Evolutionary conservation across 2,888 invertebrate genomes (phyloP), one percentile per base, ranked within the genome.

Genomic region (Xylota sylvarum): DNA sequence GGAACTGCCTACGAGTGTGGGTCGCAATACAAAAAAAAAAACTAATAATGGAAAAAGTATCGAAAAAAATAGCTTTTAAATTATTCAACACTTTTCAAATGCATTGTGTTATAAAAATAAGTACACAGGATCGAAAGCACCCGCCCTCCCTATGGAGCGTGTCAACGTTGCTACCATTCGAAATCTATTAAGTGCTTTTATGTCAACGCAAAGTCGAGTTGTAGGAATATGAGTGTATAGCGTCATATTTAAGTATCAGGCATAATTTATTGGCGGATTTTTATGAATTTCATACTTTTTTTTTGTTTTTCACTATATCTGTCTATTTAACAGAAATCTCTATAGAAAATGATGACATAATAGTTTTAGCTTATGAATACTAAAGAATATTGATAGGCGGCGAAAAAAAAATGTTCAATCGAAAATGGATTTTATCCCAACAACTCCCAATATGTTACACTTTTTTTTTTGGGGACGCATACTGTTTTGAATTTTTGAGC

Each of bases 41-140:
- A 48, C 9, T 23, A 46, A 74, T 56, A 65, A 70, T 70, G 64
- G 58, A 62, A 35, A 27, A 67, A 40, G 65, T 37, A 69, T 40
- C 43, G 14, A 50, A 74, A 77, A 80, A 69, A 67, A 60, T 50
- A n/a, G 50, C 52, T 67, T 76, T 77, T 82, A 77, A 86, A 86
- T 80, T 86, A 86, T 86, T 82, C 86, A 86, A 77, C 77, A 78
- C 69, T 82, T 82, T 87, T 78, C 82, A 87, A 87, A 82, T 74
- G 78, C 70, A 80, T 70, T 82, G 78, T 87, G 64, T 73, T 40
- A 60, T 30, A 72, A 77, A 80, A 77, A 76, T 60, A 32, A 81
- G 37, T 35, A 40, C 58, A 79, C 37, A 50, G 55, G 74, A 52
- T 70, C 46, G 52, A 76, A 76, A 69, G 35, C 40, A 55, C 17